Evolutionary conservation across 2,113 vertebrate species (phyloP).

Genomic region (Zosterops japonicus): DNA sequence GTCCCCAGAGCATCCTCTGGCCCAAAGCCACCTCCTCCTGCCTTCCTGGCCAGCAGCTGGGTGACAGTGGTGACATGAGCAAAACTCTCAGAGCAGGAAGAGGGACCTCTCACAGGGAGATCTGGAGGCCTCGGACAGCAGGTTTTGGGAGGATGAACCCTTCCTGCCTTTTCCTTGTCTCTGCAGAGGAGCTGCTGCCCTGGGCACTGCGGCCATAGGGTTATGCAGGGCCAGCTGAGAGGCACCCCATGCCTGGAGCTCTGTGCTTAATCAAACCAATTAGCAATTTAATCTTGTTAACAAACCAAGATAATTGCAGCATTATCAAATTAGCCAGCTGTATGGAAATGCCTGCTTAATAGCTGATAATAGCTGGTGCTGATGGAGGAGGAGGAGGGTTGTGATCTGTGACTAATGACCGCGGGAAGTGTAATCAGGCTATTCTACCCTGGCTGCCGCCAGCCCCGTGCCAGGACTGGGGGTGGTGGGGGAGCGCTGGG

Average conservation of each 20-base stretch:
- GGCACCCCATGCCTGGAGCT: conserved; percentile 5
- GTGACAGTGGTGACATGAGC: neutral
- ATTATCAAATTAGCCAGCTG: conserved; percentile 66
- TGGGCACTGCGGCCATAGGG: neutral
- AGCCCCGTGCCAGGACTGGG: accelerated
- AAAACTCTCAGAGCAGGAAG: neutral
- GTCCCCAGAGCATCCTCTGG: neutral
- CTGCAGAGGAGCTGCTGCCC: neutral
- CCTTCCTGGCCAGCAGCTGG: neutral
- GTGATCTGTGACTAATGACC: neutral
- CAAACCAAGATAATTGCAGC: conserved; percentile 62
- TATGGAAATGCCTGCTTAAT: conserved; percentile 57
- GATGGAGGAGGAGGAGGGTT: neutral
- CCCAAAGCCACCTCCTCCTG: neutral
- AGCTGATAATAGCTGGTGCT: conserved; percentile 54
- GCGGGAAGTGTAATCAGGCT: neutral
- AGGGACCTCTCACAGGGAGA: neutral
- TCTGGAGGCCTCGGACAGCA: neutral
- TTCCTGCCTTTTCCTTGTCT: neutral
- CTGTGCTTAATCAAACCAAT: conserved; percentile 60
- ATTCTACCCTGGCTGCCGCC: neutral
- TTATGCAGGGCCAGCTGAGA: neutral
- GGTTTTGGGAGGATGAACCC: neutral
- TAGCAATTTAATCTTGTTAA: conserved; percentile 68
- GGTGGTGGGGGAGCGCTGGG: neutral